Evolutionary conservation across 2,888 invertebrate species (phyloP).

Genomic region (Phrixothrix hirtus): DNA sequence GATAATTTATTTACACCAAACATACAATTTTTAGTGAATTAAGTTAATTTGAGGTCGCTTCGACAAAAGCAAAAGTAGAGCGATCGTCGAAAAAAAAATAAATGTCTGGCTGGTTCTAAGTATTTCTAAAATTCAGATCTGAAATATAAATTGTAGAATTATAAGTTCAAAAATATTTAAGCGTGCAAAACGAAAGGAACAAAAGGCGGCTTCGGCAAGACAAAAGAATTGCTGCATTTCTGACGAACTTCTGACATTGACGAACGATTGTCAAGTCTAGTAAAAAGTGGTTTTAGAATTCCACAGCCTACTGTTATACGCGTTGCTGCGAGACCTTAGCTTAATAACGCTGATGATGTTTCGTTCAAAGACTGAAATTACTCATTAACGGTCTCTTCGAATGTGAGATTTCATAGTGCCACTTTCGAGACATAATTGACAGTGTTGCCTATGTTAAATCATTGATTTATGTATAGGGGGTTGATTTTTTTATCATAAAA

Average conservation of each 20-base stretch:
- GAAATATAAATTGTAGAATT: slow-evolving; percentile 42
- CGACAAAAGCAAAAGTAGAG: slow-evolving; percentile 1
- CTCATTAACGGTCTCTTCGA: slow-evolving; percentile 9
- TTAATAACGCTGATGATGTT: slow-evolving; percentile 20
- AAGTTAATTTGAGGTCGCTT: not conserved
- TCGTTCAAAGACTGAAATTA: slow-evolving; percentile 8
- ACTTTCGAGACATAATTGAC: not conserved
- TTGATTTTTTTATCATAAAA: no score
- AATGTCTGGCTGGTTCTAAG: slow-evolving; percentile 32
- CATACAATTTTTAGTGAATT: no score
- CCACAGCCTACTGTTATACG: slow-evolving; percentile 27
- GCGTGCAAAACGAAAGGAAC: slow-evolving; percentile 29
- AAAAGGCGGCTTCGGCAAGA: slow-evolving; percentile 28
- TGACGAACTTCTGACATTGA: slow-evolving; percentile 37
- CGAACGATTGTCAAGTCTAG: slow-evolving; percentile 35
- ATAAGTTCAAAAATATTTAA: slow-evolving; percentile 36
- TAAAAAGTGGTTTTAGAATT: slow-evolving; percentile 33
- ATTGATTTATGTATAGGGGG: no score
- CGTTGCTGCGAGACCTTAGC: slow-evolving; percentile 22
- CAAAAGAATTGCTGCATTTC: slow-evolving; percentile 34
- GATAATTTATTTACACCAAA: no score
- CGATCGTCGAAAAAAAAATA: slow-evolving; percentile 21
- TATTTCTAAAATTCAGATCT: slow-evolving; percentile 38
- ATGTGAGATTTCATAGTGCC: not conserved
- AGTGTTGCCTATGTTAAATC: no score